phyloP scores from a whole-genome alignment of 2,797 vertebrate species.

The Netta rufina region DNA sequence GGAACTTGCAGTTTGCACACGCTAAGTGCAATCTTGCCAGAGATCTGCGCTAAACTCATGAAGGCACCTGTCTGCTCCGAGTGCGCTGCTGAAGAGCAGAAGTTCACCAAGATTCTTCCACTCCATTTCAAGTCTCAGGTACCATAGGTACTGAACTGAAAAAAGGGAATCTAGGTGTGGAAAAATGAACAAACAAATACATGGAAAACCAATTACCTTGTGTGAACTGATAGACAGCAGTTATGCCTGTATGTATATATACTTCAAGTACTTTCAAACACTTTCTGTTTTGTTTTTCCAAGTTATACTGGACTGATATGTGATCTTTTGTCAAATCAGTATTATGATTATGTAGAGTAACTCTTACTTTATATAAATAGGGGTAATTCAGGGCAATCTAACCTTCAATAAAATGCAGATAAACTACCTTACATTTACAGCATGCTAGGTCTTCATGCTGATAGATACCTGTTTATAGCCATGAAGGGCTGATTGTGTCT shows the following conservation, averaged over 20 bases:
- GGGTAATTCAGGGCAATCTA: not conserved
- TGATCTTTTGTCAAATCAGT: conserved; percentile 23
- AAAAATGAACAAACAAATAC: not conserved
- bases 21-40: not conserved
- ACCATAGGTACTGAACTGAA: not conserved
- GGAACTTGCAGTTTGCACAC: not conserved
- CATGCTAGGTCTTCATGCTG: not conserved
- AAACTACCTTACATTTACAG: not conserved
- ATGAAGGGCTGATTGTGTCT: not conserved
- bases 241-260: not conserved
- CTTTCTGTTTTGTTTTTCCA: conserved; percentile 29
- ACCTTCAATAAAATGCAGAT: not conserved
- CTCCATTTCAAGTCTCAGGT: not conserved
- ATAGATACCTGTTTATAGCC: not conserved
- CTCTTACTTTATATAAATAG: not conserved
- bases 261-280: not conserved
- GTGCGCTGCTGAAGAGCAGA: not conserved
- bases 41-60: not conserved
- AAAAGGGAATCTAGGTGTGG: not conserved
- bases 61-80: not conserved
- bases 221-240: not conserved
- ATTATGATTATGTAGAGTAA: not conserved
- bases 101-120: not conserved
- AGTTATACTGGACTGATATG: not conserved
- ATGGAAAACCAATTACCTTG: not conserved